These are phyloP conservation scores for Bathynomus jamesi DNA, from an alignment of 1,140 invertebrate species.

Conservation along the genomic window DNA sequence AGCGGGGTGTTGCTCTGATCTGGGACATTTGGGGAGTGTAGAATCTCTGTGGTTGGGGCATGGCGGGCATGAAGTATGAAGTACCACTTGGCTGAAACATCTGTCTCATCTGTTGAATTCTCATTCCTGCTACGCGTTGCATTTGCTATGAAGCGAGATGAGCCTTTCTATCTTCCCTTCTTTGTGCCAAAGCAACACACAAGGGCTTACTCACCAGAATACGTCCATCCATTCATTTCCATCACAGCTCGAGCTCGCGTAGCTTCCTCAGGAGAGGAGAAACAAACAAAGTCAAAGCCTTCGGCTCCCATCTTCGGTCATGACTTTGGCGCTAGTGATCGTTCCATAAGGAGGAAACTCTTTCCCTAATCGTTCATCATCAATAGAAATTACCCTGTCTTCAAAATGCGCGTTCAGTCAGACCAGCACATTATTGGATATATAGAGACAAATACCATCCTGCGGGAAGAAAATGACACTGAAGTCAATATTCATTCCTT, in stretches of 20 bases:
- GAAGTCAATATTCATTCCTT: too few species aligned
- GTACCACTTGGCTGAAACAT: constrained; percentile 73
- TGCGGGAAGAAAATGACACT: too few species aligned
- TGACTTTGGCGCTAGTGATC: constrained; percentile 88
- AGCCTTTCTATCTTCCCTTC: constrained; percentile 96
- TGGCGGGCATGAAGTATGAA: too few species aligned
- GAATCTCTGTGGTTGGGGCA: too few species aligned
- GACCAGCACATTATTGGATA: too few species aligned
- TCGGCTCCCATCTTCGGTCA: constrained; percentile 60
- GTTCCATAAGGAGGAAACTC: constrained; percentile 92
- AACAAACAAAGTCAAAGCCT: constrained; percentile 99
- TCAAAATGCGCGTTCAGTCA: too few species aligned
- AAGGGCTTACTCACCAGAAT: constrained; percentile 94
- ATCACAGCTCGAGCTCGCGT: constrained; percentile 98
- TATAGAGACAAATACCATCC: too few species aligned
- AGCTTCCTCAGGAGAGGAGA: constrained; percentile 95
- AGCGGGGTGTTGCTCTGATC: too few species aligned
- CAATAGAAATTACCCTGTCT: too few species aligned
- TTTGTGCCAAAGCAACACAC: constrained; percentile 95
- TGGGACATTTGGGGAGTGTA: too few species aligned
- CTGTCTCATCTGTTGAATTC: constrained; percentile 76
- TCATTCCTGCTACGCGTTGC: constrained; percentile 91
- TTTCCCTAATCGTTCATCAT: constrained; percentile 88
- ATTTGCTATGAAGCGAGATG: constrained; percentile 96
- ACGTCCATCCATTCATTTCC: constrained; percentile 95